A percentile compares a stretch with the other conserved stretches of the same genome.
These are phyloP conservation scores for Drosophila bifasciata DNA, from an alignment of 1,140 invertebrate species.

Conservation along the genomic window DNA sequence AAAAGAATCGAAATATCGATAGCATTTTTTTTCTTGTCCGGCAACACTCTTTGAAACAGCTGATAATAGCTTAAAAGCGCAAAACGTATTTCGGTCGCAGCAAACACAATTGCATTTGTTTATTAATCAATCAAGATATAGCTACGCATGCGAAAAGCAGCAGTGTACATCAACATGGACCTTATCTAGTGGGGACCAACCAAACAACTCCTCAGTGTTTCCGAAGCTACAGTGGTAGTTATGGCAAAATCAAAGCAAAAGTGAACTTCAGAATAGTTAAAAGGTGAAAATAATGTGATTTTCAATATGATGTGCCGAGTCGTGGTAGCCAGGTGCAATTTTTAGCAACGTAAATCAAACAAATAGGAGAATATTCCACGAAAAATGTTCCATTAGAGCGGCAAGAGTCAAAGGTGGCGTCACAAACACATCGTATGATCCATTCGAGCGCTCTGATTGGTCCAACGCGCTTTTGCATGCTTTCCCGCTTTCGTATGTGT, in stretches of 20 bases:
- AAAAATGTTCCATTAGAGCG: constrained; percentile 9
- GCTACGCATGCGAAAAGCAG: not conserved
- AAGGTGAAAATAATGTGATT: constrained; percentile 23
- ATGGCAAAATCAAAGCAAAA: constrained; percentile 22
- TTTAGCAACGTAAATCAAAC: no score
- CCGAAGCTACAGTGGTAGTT: not conserved
- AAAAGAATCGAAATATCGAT: no score
- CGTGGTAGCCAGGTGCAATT: not conserved
- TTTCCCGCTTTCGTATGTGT: constrained; percentile 33
- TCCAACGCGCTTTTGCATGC: constrained; percentile 47
- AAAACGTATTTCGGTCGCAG: constrained; percentile 13
- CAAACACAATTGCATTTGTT: constrained; percentile 21
- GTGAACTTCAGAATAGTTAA: constrained; percentile 5
- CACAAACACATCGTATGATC: constrained; percentile 70
- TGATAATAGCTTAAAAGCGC: constrained; percentile 22
- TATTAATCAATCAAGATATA: constrained; percentile 14
- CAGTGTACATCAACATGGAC: not conserved
- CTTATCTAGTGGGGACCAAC: constrained; percentile 11
- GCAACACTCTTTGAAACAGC: constrained; percentile 2
- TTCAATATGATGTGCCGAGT: no score
- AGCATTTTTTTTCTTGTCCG: not conserved
- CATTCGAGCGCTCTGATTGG: constrained; percentile 66
- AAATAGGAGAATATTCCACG: not conserved
- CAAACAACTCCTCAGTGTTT: not conserved
- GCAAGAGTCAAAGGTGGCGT: constrained; percentile 40